phyloP scores from a whole-genome alignment of 2,113 vertebrate species.

The Tiliqua scincoides region DNA sequence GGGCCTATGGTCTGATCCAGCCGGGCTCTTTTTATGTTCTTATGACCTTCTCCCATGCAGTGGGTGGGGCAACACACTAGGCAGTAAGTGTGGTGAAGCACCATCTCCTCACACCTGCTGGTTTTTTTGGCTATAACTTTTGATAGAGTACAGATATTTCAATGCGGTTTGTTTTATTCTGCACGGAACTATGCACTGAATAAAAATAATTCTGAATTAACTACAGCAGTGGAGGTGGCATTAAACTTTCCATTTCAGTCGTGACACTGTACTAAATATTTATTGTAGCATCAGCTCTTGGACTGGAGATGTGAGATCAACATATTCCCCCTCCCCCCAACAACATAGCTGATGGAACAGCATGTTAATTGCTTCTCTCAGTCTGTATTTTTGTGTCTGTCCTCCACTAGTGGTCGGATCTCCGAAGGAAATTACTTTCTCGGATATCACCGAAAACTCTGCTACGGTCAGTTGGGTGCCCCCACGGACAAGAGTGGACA shows the following conservation, averaged over 20 bases:
- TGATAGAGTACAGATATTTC: too few relatives aligned
- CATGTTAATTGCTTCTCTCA: constrained; percentile 3
- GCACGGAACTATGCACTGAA: too few relatives aligned
- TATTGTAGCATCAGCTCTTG: not conserved
- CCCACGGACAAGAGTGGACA: constrained; percentile 83
- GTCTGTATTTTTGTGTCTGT: constrained; percentile 23
- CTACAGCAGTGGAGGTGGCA: not conserved
- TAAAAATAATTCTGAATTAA: not conserved
- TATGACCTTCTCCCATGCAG: too few relatives aligned
- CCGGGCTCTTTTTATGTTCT: too few relatives aligned
- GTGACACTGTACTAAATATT: not conserved
- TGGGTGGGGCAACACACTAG: too few relatives aligned
- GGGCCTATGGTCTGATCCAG: too few relatives aligned
- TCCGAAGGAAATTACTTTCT: constrained; percentile 89
- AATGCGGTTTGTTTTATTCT: too few relatives aligned
- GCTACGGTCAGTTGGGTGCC: constrained; percentile 88
- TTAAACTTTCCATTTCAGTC: not conserved
- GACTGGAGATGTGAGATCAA: not conserved
- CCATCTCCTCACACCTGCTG: too few relatives aligned
- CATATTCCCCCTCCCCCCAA: not conserved
- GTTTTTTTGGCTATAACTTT: too few relatives aligned
- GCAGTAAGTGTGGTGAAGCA: too few relatives aligned
- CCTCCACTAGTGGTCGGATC: constrained; percentile 81
- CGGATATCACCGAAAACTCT: constrained; percentile 90
- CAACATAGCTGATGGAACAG: not conserved